A percentile compares a stretch with the other conserved stretches of the same genome.
These are phyloP conservation scores for Phrynocephalus vlangalii DNA, from an alignment of 2,797 vertebrate genomes.

Conservation along the genomic window DNA sequence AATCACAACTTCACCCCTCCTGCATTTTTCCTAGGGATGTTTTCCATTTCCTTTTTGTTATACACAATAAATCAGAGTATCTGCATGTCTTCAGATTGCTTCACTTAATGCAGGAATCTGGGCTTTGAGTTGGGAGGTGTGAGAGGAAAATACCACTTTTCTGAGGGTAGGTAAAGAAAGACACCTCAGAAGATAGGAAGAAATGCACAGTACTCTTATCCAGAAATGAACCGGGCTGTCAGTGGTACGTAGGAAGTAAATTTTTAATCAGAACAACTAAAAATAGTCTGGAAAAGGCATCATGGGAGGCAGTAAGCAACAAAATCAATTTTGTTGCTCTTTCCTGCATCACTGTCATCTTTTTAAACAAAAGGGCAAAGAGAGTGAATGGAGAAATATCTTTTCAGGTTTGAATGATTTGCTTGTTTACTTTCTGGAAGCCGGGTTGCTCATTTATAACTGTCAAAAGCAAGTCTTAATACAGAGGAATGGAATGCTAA, in stretches of 20 bases:
- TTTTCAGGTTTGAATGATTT: slow-evolving; percentile 56
- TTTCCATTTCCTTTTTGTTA: not conserved
- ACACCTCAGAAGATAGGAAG: slow-evolving; percentile 21
- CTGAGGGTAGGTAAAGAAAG: slow-evolving; percentile 9
- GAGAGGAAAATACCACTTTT: slow-evolving; percentile 1
- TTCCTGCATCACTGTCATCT: slow-evolving; percentile 9
- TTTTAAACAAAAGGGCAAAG: slow-evolving; percentile 40
- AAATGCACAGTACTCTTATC: slow-evolving; percentile 47
- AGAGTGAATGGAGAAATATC: slow-evolving; percentile 39
- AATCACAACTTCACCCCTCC: not conserved
- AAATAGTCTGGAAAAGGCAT: slow-evolving; percentile 55
- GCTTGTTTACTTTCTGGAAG: slow-evolving; percentile 40
- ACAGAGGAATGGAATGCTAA: slow-evolving; percentile 20
- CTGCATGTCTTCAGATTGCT: not conserved
- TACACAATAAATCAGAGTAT: not conserved
- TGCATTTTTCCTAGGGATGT: not conserved
- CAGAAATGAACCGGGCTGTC: slow-evolving; percentile 56
- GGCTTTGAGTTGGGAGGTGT: not conserved
- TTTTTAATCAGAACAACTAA: slow-evolving; percentile 71
- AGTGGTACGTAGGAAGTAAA: slow-evolving; percentile 61
- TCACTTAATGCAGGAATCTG: slow-evolving; percentile 10
- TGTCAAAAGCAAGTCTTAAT: slow-evolving; percentile 38
- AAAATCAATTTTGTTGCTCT: slow-evolving; percentile 52
- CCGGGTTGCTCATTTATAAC: slow-evolving; percentile 28
- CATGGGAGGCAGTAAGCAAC: slow-evolving; percentile 26